A percentile compares a stretch with the other conserved stretches of the same genome.
phyloP scores from a whole-genome alignment of 2,113 vertebrate genomes.

The Loxodonta africana region DNA sequence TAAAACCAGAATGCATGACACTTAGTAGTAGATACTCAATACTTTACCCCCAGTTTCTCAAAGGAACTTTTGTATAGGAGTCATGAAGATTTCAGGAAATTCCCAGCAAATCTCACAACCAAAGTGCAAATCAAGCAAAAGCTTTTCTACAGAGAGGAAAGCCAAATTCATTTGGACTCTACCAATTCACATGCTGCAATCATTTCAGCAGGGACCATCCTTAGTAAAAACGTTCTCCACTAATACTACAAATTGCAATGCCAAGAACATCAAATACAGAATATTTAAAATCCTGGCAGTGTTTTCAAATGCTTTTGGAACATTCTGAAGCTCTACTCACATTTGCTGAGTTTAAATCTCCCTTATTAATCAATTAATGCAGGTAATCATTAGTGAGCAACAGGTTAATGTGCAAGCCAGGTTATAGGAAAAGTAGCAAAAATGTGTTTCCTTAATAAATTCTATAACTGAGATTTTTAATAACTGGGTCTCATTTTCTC shows the following conservation, averaged over 20 bases:
- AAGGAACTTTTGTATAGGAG: not conserved
- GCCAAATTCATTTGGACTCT: not conserved
- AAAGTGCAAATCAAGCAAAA: not conserved
- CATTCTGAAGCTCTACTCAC: not conserved
- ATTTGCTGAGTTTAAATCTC: not conserved
- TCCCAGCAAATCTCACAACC: slow-evolving; percentile 34
- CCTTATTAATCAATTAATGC: not conserved
- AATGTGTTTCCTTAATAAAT: not conserved
- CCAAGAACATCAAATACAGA: slow-evolving; percentile 11
- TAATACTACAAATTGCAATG: not conserved
- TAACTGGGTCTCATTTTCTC: slow-evolving; percentile 26
- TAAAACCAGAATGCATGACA: not conserved
- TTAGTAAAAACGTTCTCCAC: not conserved
- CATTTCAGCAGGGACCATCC: slow-evolving; percentile 1
- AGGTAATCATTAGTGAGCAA: not conserved
- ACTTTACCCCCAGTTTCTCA: not conserved
- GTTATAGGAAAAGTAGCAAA: not conserved
- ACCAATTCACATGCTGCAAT: not conserved
- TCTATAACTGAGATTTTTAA: not conserved
- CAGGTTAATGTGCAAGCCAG: not conserved
- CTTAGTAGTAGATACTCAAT: not conserved
- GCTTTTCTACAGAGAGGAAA: not conserved
- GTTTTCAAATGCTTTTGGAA: not conserved
- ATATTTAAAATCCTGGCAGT: not conserved
- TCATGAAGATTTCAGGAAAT: slow-evolving; percentile 36